A percentile compares a stretch with the other conserved stretches of the same genome.
Conservation (phyloP, 2,113 vertebrate genomes). For the Oceanites oceanicus region DNA sequence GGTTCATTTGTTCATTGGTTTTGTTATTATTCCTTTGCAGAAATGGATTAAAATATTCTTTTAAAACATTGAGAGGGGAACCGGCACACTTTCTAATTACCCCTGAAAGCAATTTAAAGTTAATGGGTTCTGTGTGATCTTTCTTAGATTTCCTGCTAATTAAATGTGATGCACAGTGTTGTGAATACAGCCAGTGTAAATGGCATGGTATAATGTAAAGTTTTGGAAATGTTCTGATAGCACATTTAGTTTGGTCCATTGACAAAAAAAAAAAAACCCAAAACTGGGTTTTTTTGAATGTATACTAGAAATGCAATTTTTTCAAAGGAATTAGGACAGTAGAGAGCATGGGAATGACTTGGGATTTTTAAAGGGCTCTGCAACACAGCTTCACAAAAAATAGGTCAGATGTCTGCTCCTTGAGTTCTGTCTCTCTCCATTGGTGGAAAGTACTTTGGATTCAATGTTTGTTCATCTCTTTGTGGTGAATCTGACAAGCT, state of each 20-base stretch:
- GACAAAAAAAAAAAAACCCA: background rate
- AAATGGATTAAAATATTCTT: background rate
- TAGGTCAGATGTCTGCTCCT: background rate
- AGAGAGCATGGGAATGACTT: background rate
- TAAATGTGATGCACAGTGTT: background rate
- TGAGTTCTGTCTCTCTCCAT: background rate
- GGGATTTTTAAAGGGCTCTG: background rate
- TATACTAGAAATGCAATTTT: background rate
- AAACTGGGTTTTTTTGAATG: background rate
- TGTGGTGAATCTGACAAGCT: background rate
- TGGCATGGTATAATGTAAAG: background rate
- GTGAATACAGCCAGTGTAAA: background rate
- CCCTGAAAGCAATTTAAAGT: conserved; percentile 24
- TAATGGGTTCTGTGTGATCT: background rate
- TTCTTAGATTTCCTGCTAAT: conserved; percentile 13
- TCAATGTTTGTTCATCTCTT: background rate
- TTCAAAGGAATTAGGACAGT: background rate
- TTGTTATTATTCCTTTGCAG: background rate
- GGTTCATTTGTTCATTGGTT: background rate
- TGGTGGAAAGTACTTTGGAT: background rate
- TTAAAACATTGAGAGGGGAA: conserved; percentile 11
- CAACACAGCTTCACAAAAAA: background rate
- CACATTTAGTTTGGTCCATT: background rate
- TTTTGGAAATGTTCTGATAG: background rate
- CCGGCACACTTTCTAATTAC: conserved; percentile 25